phyloP scores from a whole-genome alignment of 2,797 vertebrate species.

The Podarcis lilfordi region DNA sequence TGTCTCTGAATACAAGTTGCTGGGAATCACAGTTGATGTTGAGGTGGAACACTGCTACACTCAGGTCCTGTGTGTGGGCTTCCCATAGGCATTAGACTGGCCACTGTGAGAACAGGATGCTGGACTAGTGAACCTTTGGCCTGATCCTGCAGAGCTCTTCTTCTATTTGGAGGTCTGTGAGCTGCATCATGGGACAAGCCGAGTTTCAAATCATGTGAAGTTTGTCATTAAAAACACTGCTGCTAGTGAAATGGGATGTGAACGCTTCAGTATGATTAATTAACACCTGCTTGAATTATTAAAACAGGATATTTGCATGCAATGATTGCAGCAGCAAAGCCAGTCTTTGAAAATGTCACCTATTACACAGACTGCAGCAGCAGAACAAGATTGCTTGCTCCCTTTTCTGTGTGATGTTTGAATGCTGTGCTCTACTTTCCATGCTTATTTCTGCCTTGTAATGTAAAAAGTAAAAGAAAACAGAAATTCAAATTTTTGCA shows the following conservation, averaged over 20 bases:
- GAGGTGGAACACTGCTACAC: no score
- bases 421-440: background rate
- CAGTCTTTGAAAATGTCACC: slow-evolving; percentile 19
- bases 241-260: slow-evolving; percentile 19
- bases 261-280: background rate
- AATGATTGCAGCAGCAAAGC: background rate
- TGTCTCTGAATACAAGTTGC: no score
- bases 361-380: background rate
- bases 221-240: slow-evolving; percentile 20
- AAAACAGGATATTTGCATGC: slow-evolving; percentile 6
- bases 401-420: slow-evolving; percentile 11
- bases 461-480: slow-evolving; percentile 22
- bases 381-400: slow-evolving; percentile 4
- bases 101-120: no score
- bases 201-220: background rate
- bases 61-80: no score
- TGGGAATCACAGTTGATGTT: no score
- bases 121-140: no score
- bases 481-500: slow-evolving; percentile 18
- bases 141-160: no score
- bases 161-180: no score
- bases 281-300: background rate
- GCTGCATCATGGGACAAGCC: background rate
- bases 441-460: slow-evolving; percentile 7
- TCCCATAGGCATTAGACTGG: no score